Evolutionary conservation across 1,140 invertebrate genomes (phyloP).

Genomic region (Drosophila punjabiensis): DNA sequence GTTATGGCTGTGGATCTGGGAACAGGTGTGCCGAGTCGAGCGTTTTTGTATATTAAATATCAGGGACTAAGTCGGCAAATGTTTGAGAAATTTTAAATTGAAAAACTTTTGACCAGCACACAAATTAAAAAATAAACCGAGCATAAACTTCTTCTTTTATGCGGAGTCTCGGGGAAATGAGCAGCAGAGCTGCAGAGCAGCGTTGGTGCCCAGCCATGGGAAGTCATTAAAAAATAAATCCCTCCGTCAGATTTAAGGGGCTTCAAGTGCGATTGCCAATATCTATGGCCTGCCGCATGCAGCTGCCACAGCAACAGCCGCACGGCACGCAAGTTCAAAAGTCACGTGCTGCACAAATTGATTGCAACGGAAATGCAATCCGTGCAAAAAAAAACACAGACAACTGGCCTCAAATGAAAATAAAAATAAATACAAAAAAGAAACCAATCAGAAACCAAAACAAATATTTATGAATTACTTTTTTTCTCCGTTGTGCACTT

Average conservation of each 20-base stretch:
- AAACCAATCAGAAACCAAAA: constrained; percentile 21
- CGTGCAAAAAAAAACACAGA: not conserved
- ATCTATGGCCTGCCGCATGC: constrained; percentile 57
- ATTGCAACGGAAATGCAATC: constrained; percentile 51
- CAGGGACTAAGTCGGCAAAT: constrained; percentile 57
- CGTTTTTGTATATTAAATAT: constrained; percentile 80
- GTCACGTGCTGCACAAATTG: constrained; percentile 64
- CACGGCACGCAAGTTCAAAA: constrained; percentile 37
- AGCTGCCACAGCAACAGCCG: constrained; percentile 18
- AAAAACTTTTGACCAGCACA: constrained; percentile 75
- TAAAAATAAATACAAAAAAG: constrained; percentile 6
- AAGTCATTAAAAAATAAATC: constrained; percentile 58
- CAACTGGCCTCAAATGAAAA: not conserved
- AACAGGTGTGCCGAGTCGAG: constrained; percentile 66
- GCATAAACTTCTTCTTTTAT: constrained; percentile 56
- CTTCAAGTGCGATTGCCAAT: constrained; percentile 57
- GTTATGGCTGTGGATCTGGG: constrained; percentile 9
- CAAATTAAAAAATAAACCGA: constrained; percentile 78
- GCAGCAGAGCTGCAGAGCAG: not conserved
- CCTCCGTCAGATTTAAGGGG: constrained; percentile 38
- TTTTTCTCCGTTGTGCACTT: constrained; percentile 40
- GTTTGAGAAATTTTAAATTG: constrained; percentile 78
- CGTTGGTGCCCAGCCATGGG: not conserved
- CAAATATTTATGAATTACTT: constrained; percentile 65
- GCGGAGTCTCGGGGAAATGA: constrained; percentile 24